Percentiles rank a stretch among this genome's conserved stretches.
phyloP scores from a whole-genome alignment of 2,113 vertebrate genomes.

The Petrocephalus microphthalmus region DNA sequence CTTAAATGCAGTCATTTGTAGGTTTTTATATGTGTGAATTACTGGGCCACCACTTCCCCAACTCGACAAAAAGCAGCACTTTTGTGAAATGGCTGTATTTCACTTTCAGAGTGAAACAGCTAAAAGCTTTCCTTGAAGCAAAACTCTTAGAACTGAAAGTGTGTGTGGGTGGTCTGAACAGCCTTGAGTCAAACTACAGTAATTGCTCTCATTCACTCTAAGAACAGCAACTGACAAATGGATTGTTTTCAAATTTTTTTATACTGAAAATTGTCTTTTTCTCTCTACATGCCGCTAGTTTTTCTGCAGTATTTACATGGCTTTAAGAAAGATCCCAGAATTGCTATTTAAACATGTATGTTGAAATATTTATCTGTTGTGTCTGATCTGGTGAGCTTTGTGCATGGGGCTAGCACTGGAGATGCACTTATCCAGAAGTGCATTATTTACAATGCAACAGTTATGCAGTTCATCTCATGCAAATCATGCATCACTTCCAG shows the following conservation, averaged over 20 bases:
- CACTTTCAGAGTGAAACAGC: not conserved
- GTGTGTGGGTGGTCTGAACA: constrained; percentile 10
- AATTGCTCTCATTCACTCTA: not conserved
- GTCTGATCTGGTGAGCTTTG: constrained; percentile 12
- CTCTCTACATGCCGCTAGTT: constrained; percentile 44
- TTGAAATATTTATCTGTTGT: constrained; percentile 32
- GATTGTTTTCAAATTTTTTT: not conserved
- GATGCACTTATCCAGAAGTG: not conserved
- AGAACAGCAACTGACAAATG: not conserved
- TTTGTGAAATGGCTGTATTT: not conserved
- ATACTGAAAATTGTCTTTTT: constrained; percentile 23
- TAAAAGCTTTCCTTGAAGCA: not conserved
- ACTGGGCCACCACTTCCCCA: not conserved
- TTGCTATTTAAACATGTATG: constrained; percentile 59
- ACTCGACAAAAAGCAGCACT: not conserved
- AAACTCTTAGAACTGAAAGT: not conserved
- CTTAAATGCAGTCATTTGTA: not conserved
- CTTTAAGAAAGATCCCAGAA: constrained; percentile 53
- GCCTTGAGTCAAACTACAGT: not conserved
- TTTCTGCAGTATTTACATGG: constrained; percentile 54
- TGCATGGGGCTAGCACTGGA: constrained; percentile 21
- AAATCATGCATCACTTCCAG: not conserved
- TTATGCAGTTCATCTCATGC: not conserved
- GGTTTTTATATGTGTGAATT: not conserved
- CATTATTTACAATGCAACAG: not conserved